Conservation (phyloP, 2,113 vertebrate genomes). For the Scomber colias region DNA sequence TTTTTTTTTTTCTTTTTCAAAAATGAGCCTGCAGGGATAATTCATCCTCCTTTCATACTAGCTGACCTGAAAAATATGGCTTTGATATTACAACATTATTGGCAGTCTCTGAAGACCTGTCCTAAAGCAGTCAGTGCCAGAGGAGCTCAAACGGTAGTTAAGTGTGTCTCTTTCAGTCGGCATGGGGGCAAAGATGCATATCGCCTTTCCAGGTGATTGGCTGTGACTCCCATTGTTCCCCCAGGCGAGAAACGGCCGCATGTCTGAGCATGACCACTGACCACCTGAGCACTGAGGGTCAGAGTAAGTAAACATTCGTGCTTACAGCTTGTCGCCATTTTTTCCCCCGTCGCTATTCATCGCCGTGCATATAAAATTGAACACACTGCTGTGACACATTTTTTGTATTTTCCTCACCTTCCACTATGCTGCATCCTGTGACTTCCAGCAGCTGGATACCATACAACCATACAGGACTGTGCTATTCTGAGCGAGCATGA, state of each 20-base stretch:
- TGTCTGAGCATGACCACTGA: slow-evolving; percentile 34
- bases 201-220: slow-evolving; percentile 54
- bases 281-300: slow-evolving; percentile 55
- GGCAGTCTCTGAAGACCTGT: slow-evolving; percentile 70
- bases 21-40: slow-evolving; percentile 72
- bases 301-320: slow-evolving; percentile 18
- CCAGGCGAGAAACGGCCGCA: slow-evolving; percentile 27
- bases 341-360: neutral
- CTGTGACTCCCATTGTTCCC: slow-evolving; percentile 37
- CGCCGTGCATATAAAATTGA: neutral
- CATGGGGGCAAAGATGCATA: slow-evolving; percentile 42
- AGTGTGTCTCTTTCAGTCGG: slow-evolving; percentile 26
- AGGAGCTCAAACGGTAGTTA: slow-evolving; percentile 57
- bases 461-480: slow-evolving; percentile 1
- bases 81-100: slow-evolving; percentile 75
- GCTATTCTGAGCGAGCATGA: slow-evolving; percentile 51
- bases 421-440: slow-evolving; percentile 13
- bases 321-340: slow-evolving; percentile 47
- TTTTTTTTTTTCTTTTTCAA: neutral
- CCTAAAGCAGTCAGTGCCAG: slow-evolving; percentile 47
- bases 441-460: slow-evolving; percentile 30
- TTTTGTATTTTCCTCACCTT: slow-evolving; percentile 18
- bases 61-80: slow-evolving; percentile 71
- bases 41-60: slow-evolving; percentile 71
- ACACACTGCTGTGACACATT: neutral